Base-by-base conservation (phyloP, 2,888 invertebrate species). In the Pristionchus maxplancki region DNA sequence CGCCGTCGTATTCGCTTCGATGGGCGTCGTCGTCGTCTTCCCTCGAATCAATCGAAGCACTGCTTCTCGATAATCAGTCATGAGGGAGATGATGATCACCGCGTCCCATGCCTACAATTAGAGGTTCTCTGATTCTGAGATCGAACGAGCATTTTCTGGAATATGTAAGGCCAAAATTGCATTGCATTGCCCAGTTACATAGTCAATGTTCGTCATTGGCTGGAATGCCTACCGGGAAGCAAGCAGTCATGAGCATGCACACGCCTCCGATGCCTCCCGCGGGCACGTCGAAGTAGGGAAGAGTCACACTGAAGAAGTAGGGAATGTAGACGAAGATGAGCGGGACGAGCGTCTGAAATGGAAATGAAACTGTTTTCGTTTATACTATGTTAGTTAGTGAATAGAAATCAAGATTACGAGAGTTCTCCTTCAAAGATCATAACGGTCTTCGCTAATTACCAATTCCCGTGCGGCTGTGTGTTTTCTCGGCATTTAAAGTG, bases 281-380 rank as follows among this genome's bases (percentile, higher is more conserved):
- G 24, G 40, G 71, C 20, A 74, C 11, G 9, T 40, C 71, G 40
- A 74, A 40, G 40, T 40, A 74, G 17, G 71, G 71, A 37, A 74
- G 24, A 24, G 37, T 74, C 17, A 74, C 40, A 9, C 17, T 20
- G 71, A 37, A 6, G 24, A 40, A 37, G 71, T 74, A 74, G 37
- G 71, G 71, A 74, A 74, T 74, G 71, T 74, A 74, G 9, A 74
- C 71, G 40, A 40, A 74, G 40, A 74, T 74, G 34, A 74, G 1
- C 0, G 71, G 71, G 6, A 74, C 40, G 71, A 40, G 5, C 0
- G 71, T 74, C 71, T 74, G 71, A 11, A 64, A 64, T 20, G 4
- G n/a, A n/a, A n/a, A n/a, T n/a, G n/a, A n/a, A n/a, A n/a, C n/a
- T n/a, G n/a, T n/a, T n/a, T n/a, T n/a, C n/a, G n/a, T n/a, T n/a